Evolutionary conservation across 2,113 vertebrate genomes (phyloP), one percentile per base, ranked within the genome.

Genomic region (Pachyramphus minor): DNA sequence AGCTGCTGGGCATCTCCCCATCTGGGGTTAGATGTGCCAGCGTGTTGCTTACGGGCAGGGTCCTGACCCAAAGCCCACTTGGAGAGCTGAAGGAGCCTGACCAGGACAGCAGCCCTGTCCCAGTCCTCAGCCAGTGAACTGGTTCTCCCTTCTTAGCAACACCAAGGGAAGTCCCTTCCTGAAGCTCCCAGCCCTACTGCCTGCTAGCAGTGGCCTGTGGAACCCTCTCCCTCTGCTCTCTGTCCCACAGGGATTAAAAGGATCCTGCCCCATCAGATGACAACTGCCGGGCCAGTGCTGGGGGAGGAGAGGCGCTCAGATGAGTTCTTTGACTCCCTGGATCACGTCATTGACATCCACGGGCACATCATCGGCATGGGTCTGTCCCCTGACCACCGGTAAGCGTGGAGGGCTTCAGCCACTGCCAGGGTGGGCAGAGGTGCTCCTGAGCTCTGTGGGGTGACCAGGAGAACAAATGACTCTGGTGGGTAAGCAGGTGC

Each of bases 291-390:
- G 55, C 99, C 99, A 0, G 99, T 99, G 45, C 98, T 99, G 1
- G 99, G 99, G 1, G 98, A 99, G 93, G 99, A 99, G 62, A 98
- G 99, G 37, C 98, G 98, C 83, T 98, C 98, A 0, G 99, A 99
- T 0, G 99, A 99, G 95, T 99, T 99, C 97, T 99, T 99, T 12
- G 99, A 99, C 35, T 98, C 99, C 0, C 96, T 99, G 81, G 99
- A 99, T 96, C 99, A 99, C 1, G 98, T 99, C 86, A 99, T 99
- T 0, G 99, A 99, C 69, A 98, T 99, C 94, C 99, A 99, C 0
- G 99, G 99, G 11, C 99, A 99, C 96, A 99, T 99, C 94, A 99
- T 99, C 0, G 99, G 99, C 83, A 99, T 99, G 99, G 99, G 99
- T 39, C 98, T 99, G 79, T 99, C 99, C 55, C 99, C 99, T 5